Percentiles rank a stretch among this genome's conserved stretches.
These are phyloP conservation scores for Toxostoma redivivum DNA, from an alignment of 2,113 vertebrate genomes.

Conservation along the genomic window DNA sequence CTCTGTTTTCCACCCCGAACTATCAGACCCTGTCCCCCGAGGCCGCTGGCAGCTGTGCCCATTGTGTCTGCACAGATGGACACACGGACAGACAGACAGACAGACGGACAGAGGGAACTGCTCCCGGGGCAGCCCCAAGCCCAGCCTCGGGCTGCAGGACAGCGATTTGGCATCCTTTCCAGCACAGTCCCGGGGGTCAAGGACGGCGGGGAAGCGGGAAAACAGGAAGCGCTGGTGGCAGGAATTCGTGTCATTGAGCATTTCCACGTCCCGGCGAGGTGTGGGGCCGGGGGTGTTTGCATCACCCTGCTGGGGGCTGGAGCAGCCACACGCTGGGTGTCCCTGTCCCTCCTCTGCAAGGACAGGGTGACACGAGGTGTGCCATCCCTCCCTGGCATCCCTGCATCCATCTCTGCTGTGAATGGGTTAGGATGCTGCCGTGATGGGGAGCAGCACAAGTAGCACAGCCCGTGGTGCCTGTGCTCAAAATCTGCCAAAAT, in stretches of 20 bases:
- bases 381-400: fast-evolving
- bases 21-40: not conserved
- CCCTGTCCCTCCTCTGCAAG: not conserved
- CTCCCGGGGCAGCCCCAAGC: not conserved
- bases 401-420: fast-evolving
- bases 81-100: not conserved
- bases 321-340: fast-evolving
- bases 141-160: not conserved
- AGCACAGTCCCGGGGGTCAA: not conserved
- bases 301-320: not conserved
- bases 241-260: not conserved
- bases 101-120: not conserved
- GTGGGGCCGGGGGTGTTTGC: not conserved
- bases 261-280: not conserved
- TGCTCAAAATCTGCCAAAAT: not conserved
- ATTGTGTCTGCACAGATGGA: not conserved
- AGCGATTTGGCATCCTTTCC: not conserved
- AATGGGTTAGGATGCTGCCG: fast-evolving
- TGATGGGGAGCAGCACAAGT: not conserved
- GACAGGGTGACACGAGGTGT: not conserved
- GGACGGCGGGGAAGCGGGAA: constrained; percentile 10
- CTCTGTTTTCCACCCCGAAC: not conserved
- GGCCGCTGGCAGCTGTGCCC: not conserved
- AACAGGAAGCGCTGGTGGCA: constrained; percentile 46
- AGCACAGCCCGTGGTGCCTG: not conserved